Conservation (phyloP, 2,113 vertebrate genomes). For the Stomatorhinus ivindoensis region DNA sequence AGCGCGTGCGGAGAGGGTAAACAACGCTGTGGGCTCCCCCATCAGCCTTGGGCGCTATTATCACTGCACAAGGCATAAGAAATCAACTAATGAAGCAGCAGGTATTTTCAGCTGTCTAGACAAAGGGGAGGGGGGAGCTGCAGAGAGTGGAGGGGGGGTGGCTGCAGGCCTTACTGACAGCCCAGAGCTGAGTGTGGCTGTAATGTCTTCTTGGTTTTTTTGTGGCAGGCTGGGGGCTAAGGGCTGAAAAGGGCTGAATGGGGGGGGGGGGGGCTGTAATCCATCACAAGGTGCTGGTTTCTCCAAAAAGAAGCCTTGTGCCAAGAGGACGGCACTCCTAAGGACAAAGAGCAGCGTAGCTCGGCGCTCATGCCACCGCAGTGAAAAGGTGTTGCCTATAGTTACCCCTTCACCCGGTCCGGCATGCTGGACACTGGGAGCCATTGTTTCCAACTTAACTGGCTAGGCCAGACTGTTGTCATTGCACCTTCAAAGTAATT, state of each 20-base stretch:
- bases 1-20: slow-evolving; percentile 19
- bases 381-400: slow-evolving; percentile 59
- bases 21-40: slow-evolving; percentile 20
- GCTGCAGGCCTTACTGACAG: neutral
- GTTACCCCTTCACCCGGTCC: slow-evolving; percentile 41
- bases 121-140: slow-evolving; percentile 11
- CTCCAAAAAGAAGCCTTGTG: slow-evolving; percentile 58
- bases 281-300: slow-evolving; percentile 64
- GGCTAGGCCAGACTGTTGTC: slow-evolving; percentile 23
- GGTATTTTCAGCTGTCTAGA: slow-evolving; percentile 28
- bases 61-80: slow-evolving; percentile 21
- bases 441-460: slow-evolving; percentile 28
- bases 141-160: neutral
- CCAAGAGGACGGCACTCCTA: slow-evolving; percentile 64
- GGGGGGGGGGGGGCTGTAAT: slow-evolving; percentile 56
- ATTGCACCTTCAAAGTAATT: slow-evolving; percentile 17
- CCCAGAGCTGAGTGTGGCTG: slow-evolving; percentile 5
- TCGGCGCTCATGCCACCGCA: slow-evolving; percentile 60
- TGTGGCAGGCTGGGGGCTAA: slow-evolving; percentile 6
- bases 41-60: slow-evolving; percentile 20
- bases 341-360: slow-evolving; percentile 65
- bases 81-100: slow-evolving; percentile 33
- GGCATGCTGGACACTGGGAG: slow-evolving; percentile 23
- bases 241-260: slow-evolving; percentile 30
- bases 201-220: slow-evolving; percentile 6